Evolutionary conservation across 2,113 vertebrate species (phyloP).

Genomic region (Gambusia holbrooki): DNA sequence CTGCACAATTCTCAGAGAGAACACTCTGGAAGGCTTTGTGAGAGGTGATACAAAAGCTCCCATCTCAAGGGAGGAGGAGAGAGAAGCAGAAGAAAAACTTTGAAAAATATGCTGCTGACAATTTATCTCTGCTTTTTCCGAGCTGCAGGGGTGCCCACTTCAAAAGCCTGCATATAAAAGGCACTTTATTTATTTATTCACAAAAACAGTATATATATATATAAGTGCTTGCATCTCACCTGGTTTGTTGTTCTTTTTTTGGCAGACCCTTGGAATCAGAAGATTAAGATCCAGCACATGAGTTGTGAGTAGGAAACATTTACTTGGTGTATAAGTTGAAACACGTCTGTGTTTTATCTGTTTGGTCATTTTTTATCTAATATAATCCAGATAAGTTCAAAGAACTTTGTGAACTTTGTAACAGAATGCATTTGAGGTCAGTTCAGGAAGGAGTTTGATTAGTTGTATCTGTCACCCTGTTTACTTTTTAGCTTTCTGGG

Average conservation of each 20-base stretch:
- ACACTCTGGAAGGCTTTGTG: conserved; percentile 54
- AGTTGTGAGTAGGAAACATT: conserved; percentile 37
- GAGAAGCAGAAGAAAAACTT: conserved; percentile 20
- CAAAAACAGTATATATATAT: conserved; percentile 28
- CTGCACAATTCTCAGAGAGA: conserved; percentile 53
- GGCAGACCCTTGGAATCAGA: conserved; percentile 20
- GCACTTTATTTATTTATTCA: conserved; percentile 43
- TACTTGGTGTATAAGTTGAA: conserved; percentile 1
- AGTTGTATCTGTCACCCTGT: background rate
- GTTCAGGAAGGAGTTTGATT: background rate
- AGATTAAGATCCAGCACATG: conserved; percentile 27
- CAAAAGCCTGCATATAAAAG: conserved; percentile 25
- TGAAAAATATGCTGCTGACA: conserved; percentile 47
- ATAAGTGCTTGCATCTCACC: background rate
- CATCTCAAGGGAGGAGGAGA: conserved; percentile 34
- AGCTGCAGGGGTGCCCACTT: conserved; percentile 30
- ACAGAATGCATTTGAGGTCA: background rate
- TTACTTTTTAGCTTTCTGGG: background rate
- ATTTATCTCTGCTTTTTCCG: conserved; percentile 33
- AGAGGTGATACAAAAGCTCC: conserved; percentile 59
- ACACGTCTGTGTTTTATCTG: background rate
- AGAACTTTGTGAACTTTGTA: background rate
- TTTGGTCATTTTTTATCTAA: background rate
- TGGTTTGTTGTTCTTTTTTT: background rate
- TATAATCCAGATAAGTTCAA: background rate